These are phyloP conservation scores for Knipowitschia caucasica DNA, from an alignment of 2,797 vertebrate species.

Conservation along the genomic window DNA sequence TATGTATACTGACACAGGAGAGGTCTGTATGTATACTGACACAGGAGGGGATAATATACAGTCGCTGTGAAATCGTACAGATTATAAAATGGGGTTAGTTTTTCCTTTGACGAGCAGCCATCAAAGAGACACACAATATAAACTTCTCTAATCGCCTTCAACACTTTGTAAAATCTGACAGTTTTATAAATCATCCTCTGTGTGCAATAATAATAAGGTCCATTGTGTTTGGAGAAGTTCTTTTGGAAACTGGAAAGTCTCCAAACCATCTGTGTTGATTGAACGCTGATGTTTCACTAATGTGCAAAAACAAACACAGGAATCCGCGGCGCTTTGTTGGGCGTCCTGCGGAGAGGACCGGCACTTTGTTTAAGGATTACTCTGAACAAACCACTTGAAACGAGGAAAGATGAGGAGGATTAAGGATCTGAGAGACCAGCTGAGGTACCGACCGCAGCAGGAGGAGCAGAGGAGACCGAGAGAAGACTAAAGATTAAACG, in stretches of 20 bases:
- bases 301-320: conserved; percentile 67
- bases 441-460: conserved; percentile 26
- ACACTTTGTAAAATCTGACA: conserved; percentile 50
- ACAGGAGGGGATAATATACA: too few species aligned
- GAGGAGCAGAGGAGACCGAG: neutral
- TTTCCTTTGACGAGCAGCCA: too few species aligned
- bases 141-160: conserved; percentile 20
- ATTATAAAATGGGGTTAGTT: too few species aligned
- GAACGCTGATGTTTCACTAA: conserved; percentile 55
- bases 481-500: too few species aligned
- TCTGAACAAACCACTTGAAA: conserved; percentile 42
- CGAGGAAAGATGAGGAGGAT: conserved; percentile 48
- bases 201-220: conserved; percentile 57
- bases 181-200: conserved; percentile 65
- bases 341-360: conserved; percentile 37
- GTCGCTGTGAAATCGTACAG: too few species aligned
- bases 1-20: too few species aligned
- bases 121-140: conserved; percentile 25
- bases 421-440: conserved; percentile 55
- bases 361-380: conserved; percentile 46
- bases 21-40: too few species aligned
- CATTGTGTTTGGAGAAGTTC: conserved; percentile 57
- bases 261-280: conserved; percentile 71
- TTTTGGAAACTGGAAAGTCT: conserved; percentile 62
- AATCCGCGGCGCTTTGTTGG: conserved; percentile 57